A percentile compares a stretch with the other conserved stretches of the same genome.
Evolutionary conservation across 1,140 invertebrate species (phyloP).

Genomic region (Pseudobourletiella spinata): DNA sequence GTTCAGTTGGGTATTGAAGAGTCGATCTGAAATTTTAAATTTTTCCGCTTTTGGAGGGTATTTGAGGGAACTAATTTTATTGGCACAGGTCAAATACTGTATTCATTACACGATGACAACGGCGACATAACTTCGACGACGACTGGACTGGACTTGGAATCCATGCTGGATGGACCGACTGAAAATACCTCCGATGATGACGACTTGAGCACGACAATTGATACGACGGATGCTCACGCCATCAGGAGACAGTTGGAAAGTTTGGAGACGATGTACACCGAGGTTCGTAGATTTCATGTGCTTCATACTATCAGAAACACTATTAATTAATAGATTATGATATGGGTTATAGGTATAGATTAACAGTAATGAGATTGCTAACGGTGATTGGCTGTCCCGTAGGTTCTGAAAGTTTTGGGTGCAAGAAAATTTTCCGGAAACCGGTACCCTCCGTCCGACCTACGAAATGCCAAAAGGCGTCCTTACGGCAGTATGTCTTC

Average conservation of each 20-base stretch:
- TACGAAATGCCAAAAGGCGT: conserved; percentile 49
- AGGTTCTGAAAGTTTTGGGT: conserved; percentile 70
- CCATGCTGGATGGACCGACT: conserved; percentile 59
- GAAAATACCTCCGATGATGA: conserved; percentile 51
- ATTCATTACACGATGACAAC: conserved; percentile 49
- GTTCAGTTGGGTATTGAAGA: not conserved
- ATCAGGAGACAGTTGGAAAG: conserved; percentile 75
- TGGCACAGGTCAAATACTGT: conserved; percentile 32
- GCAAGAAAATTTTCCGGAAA: conserved; percentile 48
- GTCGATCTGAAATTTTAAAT: not conserved
- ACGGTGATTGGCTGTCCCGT: too few relatives aligned
- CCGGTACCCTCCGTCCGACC: conserved; percentile 52
- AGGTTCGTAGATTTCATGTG: too few relatives aligned
- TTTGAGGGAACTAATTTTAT: not conserved
- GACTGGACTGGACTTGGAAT: conserved; percentile 68
- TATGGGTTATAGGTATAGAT: too few relatives aligned
- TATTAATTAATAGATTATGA: too few relatives aligned
- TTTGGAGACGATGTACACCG: conserved; percentile 79
- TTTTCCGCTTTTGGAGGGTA: not conserved
- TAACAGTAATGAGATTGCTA: too few relatives aligned
- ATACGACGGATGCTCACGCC: conserved; percentile 54
- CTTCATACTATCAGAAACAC: too few relatives aligned
- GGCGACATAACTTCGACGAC: conserved; percentile 68
- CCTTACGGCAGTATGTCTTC: conserved; percentile 68
- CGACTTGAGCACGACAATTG: conserved; percentile 57